Percentiles rank a stretch among this genome's conserved stretches.
Evolutionary conservation across 2,113 vertebrate species (phyloP).

Genomic region (Rhegmatorhina hoffmannsi): DNA sequence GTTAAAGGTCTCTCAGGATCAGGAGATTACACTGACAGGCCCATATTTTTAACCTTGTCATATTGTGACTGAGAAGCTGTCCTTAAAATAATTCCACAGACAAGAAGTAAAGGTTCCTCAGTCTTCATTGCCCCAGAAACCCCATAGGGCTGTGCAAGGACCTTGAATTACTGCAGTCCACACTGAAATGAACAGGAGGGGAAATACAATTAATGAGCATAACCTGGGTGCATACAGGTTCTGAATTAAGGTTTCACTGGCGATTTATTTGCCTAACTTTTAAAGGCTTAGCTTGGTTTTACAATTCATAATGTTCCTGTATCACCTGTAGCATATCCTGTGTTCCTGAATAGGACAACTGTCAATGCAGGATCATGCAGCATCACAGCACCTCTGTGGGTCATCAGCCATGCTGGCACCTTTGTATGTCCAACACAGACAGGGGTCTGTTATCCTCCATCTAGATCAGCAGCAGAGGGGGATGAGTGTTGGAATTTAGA

Average conservation of each 20-base stretch:
- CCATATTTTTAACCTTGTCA: not conserved
- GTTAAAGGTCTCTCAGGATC: not conserved
- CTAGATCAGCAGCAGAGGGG: not conserved
- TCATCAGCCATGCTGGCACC: not conserved
- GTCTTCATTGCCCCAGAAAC: not conserved
- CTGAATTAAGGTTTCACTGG: not conserved
- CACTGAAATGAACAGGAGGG: not conserved
- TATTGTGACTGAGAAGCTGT: not conserved
- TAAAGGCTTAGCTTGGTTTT: not conserved
- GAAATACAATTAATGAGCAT: not conserved
- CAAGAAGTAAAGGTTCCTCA: not conserved
- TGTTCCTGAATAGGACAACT: not conserved
- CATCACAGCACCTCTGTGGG: not conserved
- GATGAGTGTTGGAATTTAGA: constrained; percentile 22
- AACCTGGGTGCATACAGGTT: not conserved
- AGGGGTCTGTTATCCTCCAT: not conserved
- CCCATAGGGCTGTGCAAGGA: not conserved
- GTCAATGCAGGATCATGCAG: rapidly evolving
- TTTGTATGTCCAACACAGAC: not conserved
- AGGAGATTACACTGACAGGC: not conserved
- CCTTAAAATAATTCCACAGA: not conserved
- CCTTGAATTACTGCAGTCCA: not conserved
- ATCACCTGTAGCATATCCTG: not conserved
- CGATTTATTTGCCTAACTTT: not conserved
- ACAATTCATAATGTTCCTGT: not conserved